Evolutionary conservation across 2,797 vertebrate species (phyloP), one percentile per base, ranked within the genome.

Genomic region (Meda fulgida): DNA sequence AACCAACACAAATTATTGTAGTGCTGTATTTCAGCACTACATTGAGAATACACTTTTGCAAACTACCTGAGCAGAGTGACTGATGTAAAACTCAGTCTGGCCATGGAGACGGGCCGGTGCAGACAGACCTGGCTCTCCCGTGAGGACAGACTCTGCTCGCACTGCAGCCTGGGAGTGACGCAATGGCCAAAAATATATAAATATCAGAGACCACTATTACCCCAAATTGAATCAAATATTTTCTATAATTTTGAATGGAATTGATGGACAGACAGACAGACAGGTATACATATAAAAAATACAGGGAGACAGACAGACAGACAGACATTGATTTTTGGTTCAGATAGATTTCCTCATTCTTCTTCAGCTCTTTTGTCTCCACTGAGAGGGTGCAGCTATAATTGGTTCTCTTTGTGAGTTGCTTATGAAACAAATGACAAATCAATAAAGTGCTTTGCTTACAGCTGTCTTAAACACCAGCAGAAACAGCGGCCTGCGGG

Each of bases 401-500:
- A 89, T 87, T 87, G 86, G 55, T 71, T 81, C 75, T 66, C 81
- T 80, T 67, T 77, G 65, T 87, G 86, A 63, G 80, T 78, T 58
- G 71, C 63, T 84, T 81, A 78, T 60, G 77, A 86, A 84, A 87
- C 77, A 80, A 87, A 89, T 89, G 84, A 89, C 88, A 86, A 89
- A 89, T 89, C 88, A 86, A 89, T 89, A 89, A 86, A 84, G 78
- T 58, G 77, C 80, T 85, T 87, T 86, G 78, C 72, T 81, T 85
- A 85, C 79, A 85, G 43, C 86, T 78, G 84, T 71, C 78, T 78
- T 79, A 73, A 77, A 79, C 34, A 71, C 18, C 18, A 72, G 11
- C 31, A 72, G 55, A 71, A 72, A 36, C 77, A n/a, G 51, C 5
- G 8, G 65, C 53, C 53, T 73, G 80, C 34, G 38, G 48, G 65